These are phyloP conservation scores for Bos indicus DNA, from an alignment of 2,113 vertebrate species.

Conservation along the genomic window DNA sequence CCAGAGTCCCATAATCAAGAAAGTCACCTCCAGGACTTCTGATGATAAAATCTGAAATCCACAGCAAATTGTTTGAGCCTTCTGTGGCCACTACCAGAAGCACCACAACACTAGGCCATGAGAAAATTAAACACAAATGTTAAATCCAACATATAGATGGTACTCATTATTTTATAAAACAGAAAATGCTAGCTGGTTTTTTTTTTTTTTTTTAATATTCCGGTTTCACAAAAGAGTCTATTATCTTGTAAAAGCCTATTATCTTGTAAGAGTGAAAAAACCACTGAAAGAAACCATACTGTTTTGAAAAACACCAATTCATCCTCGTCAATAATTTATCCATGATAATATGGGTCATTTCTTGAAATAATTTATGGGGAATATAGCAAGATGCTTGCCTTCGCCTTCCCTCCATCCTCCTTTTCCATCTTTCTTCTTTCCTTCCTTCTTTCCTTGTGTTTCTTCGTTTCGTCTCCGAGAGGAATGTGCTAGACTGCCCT, in stretches of 20 bases:
- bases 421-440: neutral
- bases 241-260: neutral
- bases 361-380: neutral
- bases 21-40: neutral
- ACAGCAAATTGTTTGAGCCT: neutral
- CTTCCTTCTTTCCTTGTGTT: neutral
- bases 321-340: neutral
- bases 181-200: neutral
- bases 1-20: neutral
- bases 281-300: neutral
- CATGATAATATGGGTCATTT: neutral
- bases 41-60: neutral
- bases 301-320: slow-evolving; percentile 6
- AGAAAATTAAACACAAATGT: neutral
- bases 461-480: neutral
- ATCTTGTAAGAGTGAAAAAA: neutral
- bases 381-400: slow-evolving; percentile 2
- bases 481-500: neutral
- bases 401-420: neutral
- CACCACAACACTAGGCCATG: neutral
- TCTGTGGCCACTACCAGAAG: neutral
- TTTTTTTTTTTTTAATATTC: neutral
- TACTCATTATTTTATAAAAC: slow-evolving; percentile 21
- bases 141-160: neutral
- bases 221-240: neutral